phyloP scores from a whole-genome alignment of 1,140 invertebrate genomes.

The Meloidogyne exigua region DNA sequence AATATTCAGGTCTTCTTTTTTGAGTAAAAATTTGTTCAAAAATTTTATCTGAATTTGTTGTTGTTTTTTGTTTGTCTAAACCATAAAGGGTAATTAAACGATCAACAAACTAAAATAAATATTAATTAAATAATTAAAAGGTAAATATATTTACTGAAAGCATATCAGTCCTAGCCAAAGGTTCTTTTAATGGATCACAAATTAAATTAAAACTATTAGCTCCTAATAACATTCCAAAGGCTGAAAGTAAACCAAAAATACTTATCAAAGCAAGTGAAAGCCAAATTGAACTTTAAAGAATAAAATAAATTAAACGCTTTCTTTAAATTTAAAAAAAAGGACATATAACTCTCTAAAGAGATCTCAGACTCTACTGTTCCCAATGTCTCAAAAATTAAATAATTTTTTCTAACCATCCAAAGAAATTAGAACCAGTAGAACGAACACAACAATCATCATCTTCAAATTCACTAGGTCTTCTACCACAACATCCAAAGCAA shows the following conservation, averaged over 20 bases:
- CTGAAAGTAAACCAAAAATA: slow-evolving; percentile 46
- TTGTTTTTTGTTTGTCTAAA: slow-evolving; percentile 21
- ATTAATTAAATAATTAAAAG: slow-evolving; percentile 4
- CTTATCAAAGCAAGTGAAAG: slow-evolving; percentile 49
- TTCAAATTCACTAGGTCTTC: slow-evolving; percentile 55
- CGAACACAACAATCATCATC: slow-evolving; percentile 62
- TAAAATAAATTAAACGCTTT: too few species aligned
- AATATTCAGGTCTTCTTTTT: slow-evolving; percentile 46
- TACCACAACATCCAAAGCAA: slow-evolving; percentile 61
- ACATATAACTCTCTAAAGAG: too few species aligned
- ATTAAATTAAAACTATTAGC: slow-evolving; percentile 54
- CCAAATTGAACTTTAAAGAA: slow-evolving; percentile 56
- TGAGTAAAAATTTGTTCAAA: slow-evolving; percentile 21
- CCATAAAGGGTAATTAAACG: slow-evolving; percentile 32
- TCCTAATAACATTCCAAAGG: slow-evolving; percentile 51
- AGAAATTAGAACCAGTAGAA: slow-evolving; percentile 56
- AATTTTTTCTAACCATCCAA: slow-evolving; percentile 42
- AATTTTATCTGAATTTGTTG: neutral
- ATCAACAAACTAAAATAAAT: slow-evolving; percentile 32
- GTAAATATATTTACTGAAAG: slow-evolving; percentile 38
- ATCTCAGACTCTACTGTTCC: too few species aligned
- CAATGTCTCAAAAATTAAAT: too few species aligned
- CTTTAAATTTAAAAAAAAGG: too few species aligned
- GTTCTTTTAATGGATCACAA: slow-evolving; percentile 57
- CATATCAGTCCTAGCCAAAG: slow-evolving; percentile 52